Evolutionary conservation across 1,140 invertebrate genomes (phyloP), one percentile per base, ranked within the genome.

Genomic region (Nixonia krombeini): DNA sequence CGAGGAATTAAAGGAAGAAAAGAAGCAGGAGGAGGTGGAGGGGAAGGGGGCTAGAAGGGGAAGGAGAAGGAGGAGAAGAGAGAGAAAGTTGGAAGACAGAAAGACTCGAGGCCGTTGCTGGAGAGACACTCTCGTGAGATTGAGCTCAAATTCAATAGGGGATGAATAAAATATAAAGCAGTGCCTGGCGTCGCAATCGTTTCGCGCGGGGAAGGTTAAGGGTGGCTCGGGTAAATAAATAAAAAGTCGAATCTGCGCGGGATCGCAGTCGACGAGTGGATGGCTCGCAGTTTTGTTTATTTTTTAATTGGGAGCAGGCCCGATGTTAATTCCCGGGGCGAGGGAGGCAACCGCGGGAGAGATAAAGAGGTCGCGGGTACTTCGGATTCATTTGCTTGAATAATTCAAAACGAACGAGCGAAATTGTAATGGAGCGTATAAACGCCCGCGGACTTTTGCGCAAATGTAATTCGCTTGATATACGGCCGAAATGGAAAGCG

Each of bases 81-180:
- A 64, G 59, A 51, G 57, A 70, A 73, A 66, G 66, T 66, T 56
- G 64, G 26, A 9, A 63, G 47, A 61, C 46, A 49, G 42, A 62
- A 28, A 35, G 67, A 59, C 40, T 29, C 41, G 50, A 35, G 31
- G 55, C 52, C 42, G 58, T 37, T 45, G 58, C 38, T 69, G 73
- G 64, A 75, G 78, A 82, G 81, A 82, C 79, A 81, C 80, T 81
- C 79, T 84, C 72, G 73, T 73, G 74, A 83, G 82, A 83, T 83
- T 83, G 80, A 82, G 80, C 76, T 75, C 64, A 74, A 84, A 84
- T 85, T 84, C 80, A 83, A 84, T 83, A 82, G 79, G 78, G 76
- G 76, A 84, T 85, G 80, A 85, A 85, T 85, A 85, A 85, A 83
- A 85, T 85, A 85, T 84, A 81, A 82, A 78, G 73, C 74, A 73